A percentile compares a stretch with the other conserved stretches of the same genome.
Evolutionary conservation across 2,797 vertebrate species (phyloP).

Genomic region (Octomys mimax): DNA sequence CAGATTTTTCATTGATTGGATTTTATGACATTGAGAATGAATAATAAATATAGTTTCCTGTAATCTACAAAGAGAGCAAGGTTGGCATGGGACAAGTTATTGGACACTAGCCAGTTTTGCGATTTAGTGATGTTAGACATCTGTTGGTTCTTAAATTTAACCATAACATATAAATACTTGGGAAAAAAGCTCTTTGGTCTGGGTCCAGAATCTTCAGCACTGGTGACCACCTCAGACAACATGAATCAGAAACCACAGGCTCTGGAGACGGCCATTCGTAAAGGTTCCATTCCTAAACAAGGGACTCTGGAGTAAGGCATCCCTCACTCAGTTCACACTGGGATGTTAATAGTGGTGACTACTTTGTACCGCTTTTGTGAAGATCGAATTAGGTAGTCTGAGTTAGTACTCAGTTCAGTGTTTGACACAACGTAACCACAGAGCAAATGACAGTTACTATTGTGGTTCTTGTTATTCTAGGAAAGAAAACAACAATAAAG

Average conservation of each 20-base stretch:
- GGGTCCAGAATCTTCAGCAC: neutral
- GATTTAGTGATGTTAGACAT: neutral
- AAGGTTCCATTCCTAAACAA: neutral
- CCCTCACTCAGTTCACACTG: neutral
- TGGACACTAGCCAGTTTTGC: neutral
- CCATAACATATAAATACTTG: neutral
- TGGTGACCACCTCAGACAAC: neutral
- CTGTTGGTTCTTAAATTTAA: neutral
- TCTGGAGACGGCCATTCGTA: neutral
- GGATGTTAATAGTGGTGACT: neutral
- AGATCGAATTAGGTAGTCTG: neutral
- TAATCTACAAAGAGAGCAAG: neutral
- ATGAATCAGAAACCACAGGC: neutral
- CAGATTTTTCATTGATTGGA: neutral
- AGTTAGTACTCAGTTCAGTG: neutral
- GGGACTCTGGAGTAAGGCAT: neutral
- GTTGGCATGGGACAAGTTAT: neutral
- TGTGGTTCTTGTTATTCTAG: neutral
- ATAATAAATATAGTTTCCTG: neutral
- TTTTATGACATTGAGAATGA: neutral
- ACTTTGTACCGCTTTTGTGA: neutral
- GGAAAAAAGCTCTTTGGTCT: neutral
- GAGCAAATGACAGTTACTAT: neutral
- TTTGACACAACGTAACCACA: neutral
- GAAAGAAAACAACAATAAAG: neutral